phyloP scores from a whole-genome alignment of 2,888 invertebrate species.

The Glaucopsyche alexis region DNA sequence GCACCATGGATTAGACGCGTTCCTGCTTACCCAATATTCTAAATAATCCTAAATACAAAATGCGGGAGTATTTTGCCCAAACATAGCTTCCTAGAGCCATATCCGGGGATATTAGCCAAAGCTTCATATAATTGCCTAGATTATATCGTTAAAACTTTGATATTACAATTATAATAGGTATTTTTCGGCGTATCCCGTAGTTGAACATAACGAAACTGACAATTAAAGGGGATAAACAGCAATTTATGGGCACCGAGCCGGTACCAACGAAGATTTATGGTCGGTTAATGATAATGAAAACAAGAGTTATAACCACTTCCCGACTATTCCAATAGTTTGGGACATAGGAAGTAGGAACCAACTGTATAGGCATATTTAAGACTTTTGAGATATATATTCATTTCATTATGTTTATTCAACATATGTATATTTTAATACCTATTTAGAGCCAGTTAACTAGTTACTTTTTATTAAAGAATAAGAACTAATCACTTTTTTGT shows the following conservation, averaged over 20 bases:
- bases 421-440: no score
- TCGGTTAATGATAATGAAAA: slow-evolving; percentile 66
- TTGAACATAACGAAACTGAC: slow-evolving; percentile 26
- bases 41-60: not conserved
- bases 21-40: not conserved
- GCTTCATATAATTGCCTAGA: slow-evolving; percentile 7
- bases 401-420: not conserved
- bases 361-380: not conserved
- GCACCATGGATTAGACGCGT: no score
- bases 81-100: not conserved
- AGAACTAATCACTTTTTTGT: no score
- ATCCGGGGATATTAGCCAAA: not conserved
- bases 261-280: slow-evolving; percentile 64
- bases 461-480: no score
- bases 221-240: slow-evolving; percentile 34
- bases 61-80: not conserved
- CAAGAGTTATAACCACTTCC: slow-evolving; percentile 46
- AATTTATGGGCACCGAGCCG: slow-evolving; percentile 42
- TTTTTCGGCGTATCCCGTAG: not conserved
- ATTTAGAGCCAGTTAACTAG: no score
- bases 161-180: slow-evolving; percentile 12
- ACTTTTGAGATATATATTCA: not conserved
- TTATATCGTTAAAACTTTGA: not conserved
- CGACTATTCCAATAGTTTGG: slow-evolving; percentile 51
- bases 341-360: not conserved